Conservation (phyloP, 2,113 vertebrate genomes). For the Toxotes jaculatrix region DNA sequence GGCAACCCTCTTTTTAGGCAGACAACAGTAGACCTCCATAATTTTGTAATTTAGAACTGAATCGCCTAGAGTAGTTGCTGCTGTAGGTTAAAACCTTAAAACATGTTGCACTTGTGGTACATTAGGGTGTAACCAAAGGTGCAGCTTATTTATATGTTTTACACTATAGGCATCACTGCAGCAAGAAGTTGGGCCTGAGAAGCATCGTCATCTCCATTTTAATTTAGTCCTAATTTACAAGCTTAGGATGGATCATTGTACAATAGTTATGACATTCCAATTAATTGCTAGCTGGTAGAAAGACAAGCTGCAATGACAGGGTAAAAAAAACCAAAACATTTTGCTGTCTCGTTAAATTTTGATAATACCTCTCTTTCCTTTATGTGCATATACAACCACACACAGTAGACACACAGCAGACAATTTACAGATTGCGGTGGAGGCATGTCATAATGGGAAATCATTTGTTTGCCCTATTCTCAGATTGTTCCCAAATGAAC, state of each 20-base stretch:
- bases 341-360: constrained; percentile 64
- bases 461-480: constrained; percentile 56
- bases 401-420: constrained; percentile 27
- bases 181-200: constrained; percentile 11
- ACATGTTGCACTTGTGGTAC: background rate
- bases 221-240: constrained; percentile 12
- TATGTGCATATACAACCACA: background rate
- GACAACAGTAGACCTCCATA: background rate
- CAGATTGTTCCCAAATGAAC: constrained; percentile 65
- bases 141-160: background rate
- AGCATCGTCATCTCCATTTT: background rate
- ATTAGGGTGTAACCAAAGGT: constrained; percentile 1
- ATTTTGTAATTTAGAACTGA: constrained; percentile 8
- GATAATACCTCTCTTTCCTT: constrained; percentile 49
- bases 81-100: background rate
- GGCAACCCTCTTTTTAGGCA: background rate
- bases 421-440: constrained; percentile 42
- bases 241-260: constrained; percentile 21
- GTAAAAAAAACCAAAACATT: constrained; percentile 65
- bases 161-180: background rate
- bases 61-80: background rate
- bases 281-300: constrained; percentile 48
- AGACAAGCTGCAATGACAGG: constrained; percentile 33
- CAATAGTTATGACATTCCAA: constrained; percentile 43
- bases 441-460: constrained; percentile 60